Evolutionary conservation across 2,888 invertebrate genomes (phyloP).

Genomic region (Lingula anatina): DNA sequence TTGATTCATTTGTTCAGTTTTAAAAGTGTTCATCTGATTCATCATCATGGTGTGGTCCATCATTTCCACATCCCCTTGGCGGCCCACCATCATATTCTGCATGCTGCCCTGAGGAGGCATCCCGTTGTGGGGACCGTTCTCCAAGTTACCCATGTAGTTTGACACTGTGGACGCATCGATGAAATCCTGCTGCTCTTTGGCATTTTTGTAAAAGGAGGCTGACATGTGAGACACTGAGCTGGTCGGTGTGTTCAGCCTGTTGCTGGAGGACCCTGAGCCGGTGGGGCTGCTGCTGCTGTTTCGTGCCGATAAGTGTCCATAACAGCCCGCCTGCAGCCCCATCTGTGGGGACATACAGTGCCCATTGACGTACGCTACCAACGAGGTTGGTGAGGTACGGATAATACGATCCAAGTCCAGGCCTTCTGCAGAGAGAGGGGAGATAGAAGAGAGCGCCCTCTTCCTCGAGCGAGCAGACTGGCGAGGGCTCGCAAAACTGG

Average conservation of each 20-base stretch:
- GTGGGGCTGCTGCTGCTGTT: constrained; percentile 39
- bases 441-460: constrained; percentile 45
- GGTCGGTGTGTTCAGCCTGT: constrained; percentile 17
- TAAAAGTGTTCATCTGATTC: no score
- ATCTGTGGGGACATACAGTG: constrained; percentile 28
- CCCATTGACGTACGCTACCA: constrained; percentile 36
- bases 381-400: constrained; percentile 52
- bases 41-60: background rate
- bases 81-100: constrained; percentile 14
- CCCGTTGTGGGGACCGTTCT: constrained; percentile 9
- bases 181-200: background rate
- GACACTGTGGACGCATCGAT: no score
- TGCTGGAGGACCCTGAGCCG: constrained; percentile 33
- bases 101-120: constrained; percentile 13
- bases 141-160: background rate
- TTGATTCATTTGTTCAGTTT: no score
- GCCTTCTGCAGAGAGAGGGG: constrained; percentile 40
- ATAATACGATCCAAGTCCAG: constrained; percentile 52
- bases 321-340: constrained; percentile 32
- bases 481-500: constrained; percentile 39
- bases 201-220: background rate
- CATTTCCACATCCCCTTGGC: background rate
- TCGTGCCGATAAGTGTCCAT: constrained; percentile 46
- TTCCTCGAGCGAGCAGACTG: constrained; percentile 43
- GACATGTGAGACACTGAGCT: no score